Percentiles rank a stretch among this genome's conserved stretches.
Conservation (phyloP, 2,888 invertebrate genomes). For the Sminthurides aquaticus region DNA sequence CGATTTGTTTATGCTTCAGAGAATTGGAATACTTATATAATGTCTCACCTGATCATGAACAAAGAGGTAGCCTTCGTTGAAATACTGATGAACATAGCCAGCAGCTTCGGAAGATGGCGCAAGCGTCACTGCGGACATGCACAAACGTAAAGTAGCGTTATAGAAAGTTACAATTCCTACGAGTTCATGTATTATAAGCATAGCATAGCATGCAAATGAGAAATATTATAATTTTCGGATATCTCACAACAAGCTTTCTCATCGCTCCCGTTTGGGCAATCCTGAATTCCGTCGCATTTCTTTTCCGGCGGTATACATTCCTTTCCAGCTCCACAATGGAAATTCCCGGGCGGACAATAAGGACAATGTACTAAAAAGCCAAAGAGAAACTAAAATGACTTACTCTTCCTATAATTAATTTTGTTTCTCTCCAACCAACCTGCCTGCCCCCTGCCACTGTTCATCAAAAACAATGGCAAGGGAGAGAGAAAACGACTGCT, state of each 20-base stretch:
- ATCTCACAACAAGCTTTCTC: slow-evolving; percentile 77
- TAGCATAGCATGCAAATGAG: too few relatives aligned
- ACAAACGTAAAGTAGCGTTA: background rate
- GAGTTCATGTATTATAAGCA: too few relatives aligned
- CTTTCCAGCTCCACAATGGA: slow-evolving; percentile 68
- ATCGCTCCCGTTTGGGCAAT: slow-evolving; percentile 80
- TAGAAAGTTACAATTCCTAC: too few relatives aligned
- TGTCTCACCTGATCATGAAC: slow-evolving; percentile 59
- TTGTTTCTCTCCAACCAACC: background rate
- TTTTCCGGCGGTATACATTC: slow-evolving; percentile 64
- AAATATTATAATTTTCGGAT: background rate
- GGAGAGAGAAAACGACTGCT: too few relatives aligned
- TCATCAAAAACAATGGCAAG: too few relatives aligned
- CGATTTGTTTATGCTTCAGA: background rate
- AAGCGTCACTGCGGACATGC: slow-evolving; percentile 57
- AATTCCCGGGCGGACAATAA: slow-evolving; percentile 63
- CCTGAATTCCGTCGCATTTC: slow-evolving; percentile 64
- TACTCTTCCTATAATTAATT: background rate
- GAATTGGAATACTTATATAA: too few relatives aligned
- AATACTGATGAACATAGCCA: slow-evolving; percentile 50
- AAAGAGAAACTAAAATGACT: background rate
- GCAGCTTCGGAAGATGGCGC: slow-evolving; percentile 60
- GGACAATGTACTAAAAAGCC: slow-evolving; percentile 52
- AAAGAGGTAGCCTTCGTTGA: slow-evolving; percentile 70
- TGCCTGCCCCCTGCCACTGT: too few relatives aligned